Percentiles rank a stretch among this genome's conserved stretches.
Conservation (phyloP, 2,888 invertebrate species). For the Thera obeliscata region DNA sequence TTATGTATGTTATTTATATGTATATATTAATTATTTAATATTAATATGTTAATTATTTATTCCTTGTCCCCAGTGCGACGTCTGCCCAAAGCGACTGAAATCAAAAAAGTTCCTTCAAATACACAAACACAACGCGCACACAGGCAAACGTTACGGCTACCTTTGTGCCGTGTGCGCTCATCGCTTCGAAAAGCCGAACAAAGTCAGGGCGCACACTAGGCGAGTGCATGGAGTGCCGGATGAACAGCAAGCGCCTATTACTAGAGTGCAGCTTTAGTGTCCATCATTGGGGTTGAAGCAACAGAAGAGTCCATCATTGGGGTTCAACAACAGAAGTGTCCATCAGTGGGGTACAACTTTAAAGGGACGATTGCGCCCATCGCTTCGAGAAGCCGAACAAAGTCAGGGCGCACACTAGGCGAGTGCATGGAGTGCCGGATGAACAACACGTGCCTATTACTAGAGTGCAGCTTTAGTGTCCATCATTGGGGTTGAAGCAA, state of each 20-base stretch:
- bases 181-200: constrained; percentile 77
- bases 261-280: constrained; percentile 23
- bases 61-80: constrained; percentile 65
- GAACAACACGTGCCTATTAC: constrained; percentile 66
- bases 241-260: constrained; percentile 65
- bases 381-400: constrained; percentile 79
- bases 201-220: constrained; percentile 64
- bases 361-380: constrained; percentile 49
- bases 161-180: constrained; percentile 72
- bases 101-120: constrained; percentile 78
- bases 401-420: constrained; percentile 62
- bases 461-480: constrained; percentile 3
- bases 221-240: constrained; percentile 71
- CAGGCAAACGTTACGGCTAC: constrained; percentile 72
- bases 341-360: too few relatives aligned
- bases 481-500: too few relatives aligned
- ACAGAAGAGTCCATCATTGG: neutral
- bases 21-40: neutral
- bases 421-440: constrained; percentile 72
- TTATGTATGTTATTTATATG: too few relatives aligned
- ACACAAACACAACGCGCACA: constrained; percentile 78
- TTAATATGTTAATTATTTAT: neutral
- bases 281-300: neutral
- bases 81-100: constrained; percentile 74
- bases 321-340: neutral